These are phyloP conservation scores for Nannobrachium achirus DNA, from an alignment of 2,113 vertebrate species.

Conservation along the genomic window DNA sequence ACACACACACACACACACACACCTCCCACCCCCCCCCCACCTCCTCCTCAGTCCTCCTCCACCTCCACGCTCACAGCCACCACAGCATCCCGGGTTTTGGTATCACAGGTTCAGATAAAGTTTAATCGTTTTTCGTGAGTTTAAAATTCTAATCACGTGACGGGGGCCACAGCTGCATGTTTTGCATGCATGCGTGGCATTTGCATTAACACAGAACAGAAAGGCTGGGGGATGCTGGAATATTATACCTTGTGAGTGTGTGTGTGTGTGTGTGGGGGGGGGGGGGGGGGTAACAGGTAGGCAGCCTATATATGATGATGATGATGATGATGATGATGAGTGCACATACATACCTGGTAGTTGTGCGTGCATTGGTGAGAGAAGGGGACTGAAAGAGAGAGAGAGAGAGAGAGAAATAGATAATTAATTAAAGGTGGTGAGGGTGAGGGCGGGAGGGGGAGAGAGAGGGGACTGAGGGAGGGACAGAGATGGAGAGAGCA, in stretches of 20 bases:
- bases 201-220: too few species aligned
- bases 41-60: slow-evolving; percentile 16
- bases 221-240: too few species aligned
- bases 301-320: too few species aligned
- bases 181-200: neutral
- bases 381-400: too few species aligned
- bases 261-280: neutral
- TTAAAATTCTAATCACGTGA: slow-evolving; percentile 90
- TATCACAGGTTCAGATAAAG: slow-evolving; percentile 89
- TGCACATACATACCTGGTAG: neutral
- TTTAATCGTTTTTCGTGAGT: slow-evolving; percentile 92
- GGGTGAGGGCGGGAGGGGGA: neutral
- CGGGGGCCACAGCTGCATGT: slow-evolving; percentile 83
- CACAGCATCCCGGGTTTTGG: slow-evolving; percentile 47
- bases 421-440: too few species aligned
- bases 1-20: too few species aligned
- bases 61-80: neutral
- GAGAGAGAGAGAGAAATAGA: neutral
- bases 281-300: neutral
- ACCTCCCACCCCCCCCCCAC: slow-evolving; percentile 27
- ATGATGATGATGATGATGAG: slow-evolving; percentile 13
- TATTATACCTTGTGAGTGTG: neutral
- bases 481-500: neutral
- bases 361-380: neutral
- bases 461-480: slow-evolving; percentile 85